Evolutionary conservation across 2,113 vertebrate genomes (phyloP).

Genomic region (Phoenicopterus ruber): DNA sequence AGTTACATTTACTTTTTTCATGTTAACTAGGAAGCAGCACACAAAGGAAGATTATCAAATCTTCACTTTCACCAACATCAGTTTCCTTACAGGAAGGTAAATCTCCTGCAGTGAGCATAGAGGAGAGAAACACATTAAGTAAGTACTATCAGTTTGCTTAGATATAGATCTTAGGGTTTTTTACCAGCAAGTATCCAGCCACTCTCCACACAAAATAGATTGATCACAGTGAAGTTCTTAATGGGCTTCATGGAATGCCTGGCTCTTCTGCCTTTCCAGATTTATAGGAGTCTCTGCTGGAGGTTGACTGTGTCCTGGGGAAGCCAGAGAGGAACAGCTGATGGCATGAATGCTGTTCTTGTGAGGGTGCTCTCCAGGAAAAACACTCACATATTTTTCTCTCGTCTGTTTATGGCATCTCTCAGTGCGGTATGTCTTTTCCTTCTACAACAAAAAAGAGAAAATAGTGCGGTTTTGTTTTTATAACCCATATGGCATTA

Average conservation of each 20-base stretch:
- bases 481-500: not conserved
- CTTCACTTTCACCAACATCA: not conserved
- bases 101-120: not conserved
- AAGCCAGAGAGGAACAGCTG: not conserved
- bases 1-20: not conserved
- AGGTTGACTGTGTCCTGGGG: not conserved
- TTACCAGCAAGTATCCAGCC: not conserved
- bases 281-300: constrained; percentile 16
- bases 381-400: not conserved
- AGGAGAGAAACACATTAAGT: not conserved
- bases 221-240: not conserved
- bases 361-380: not conserved
- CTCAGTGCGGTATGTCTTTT: not conserved
- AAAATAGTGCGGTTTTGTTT: not conserved
- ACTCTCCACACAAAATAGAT: not conserved
- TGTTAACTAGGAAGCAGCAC: not conserved
- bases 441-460: not conserved
- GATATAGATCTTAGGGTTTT: not conserved
- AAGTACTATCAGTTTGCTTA: not conserved
- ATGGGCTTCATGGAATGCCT: not conserved
- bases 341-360: not conserved
- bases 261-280: not conserved
- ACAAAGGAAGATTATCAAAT: not conserved
- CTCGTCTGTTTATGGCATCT: not conserved
- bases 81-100: not conserved